Conservation (phyloP, 2,888 invertebrate genomes). For the Synergus itoensis region DNA sequence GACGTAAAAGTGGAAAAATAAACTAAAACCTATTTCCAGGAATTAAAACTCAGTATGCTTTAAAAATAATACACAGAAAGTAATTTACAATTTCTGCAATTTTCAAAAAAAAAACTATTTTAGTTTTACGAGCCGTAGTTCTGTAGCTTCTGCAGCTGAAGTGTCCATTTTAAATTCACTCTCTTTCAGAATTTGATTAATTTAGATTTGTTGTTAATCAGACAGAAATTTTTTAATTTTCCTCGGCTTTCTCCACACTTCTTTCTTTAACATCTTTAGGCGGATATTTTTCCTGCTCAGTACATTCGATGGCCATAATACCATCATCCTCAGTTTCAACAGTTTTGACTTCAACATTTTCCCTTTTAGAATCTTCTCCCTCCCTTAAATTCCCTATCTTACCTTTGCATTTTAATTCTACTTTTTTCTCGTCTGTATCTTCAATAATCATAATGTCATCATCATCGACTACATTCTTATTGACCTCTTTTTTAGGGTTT, state of each 20-base stretch:
- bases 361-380: not conserved
- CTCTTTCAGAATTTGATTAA: not conserved
- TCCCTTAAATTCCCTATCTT: not conserved
- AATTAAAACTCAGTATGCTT: not conserved
- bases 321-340: not conserved
- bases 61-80: not conserved
- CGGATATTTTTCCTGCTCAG: not conserved
- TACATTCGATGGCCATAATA: not conserved
- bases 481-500: not conserved
- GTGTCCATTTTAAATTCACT: slow-evolving; percentile 23
- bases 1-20: not conserved
- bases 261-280: not conserved
- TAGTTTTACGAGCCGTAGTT: not conserved
- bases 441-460: slow-evolving; percentile 54
- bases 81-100: not conserved
- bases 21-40: not conserved
- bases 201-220: not conserved
- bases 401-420: not conserved
- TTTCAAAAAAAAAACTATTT: not conserved
- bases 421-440: no score
- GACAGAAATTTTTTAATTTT: not conserved
- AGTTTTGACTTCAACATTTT: no score
- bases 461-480: slow-evolving; percentile 43
- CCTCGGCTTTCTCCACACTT: not conserved
- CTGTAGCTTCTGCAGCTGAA: not conserved